Conservation (phyloP, 1,140 invertebrate species). For the Apocrypta bakeri region DNA sequence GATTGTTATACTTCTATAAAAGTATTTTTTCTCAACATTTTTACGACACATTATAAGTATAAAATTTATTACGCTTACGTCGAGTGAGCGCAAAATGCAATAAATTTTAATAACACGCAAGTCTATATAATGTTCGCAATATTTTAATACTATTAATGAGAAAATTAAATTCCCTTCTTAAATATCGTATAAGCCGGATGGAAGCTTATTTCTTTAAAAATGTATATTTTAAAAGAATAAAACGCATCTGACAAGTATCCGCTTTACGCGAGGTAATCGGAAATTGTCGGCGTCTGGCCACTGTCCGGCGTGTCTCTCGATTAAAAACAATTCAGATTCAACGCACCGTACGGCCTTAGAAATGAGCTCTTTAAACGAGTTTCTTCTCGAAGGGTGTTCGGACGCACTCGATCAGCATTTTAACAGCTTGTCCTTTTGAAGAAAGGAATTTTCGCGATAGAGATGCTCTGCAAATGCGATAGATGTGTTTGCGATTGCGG, state of each 20-base stretch:
- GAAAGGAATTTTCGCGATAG: conserved; percentile 19
- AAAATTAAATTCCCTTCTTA: too few species aligned
- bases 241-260: too few species aligned
- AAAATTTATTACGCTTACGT: too few species aligned
- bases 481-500: not conserved
- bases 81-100: too few species aligned
- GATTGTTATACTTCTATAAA: too few species aligned
- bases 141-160: too few species aligned
- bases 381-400: not conserved
- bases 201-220: too few species aligned
- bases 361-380: conserved; percentile 21
- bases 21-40: too few species aligned
- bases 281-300: not conserved
- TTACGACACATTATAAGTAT: too few species aligned
- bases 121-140: too few species aligned
- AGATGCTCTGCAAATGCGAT: not conserved
- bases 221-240: too few species aligned
- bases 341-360: not conserved
- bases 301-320: not conserved
- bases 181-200: not conserved
- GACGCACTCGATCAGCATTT: conserved; percentile 57
- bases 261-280: not conserved
- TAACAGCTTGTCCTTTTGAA: conserved; percentile 47
- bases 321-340: not conserved
- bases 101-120: too few species aligned